Base-by-base conservation (phyloP, 2,888 invertebrate genomes). In the Silvanus unidentatus region DNA sequence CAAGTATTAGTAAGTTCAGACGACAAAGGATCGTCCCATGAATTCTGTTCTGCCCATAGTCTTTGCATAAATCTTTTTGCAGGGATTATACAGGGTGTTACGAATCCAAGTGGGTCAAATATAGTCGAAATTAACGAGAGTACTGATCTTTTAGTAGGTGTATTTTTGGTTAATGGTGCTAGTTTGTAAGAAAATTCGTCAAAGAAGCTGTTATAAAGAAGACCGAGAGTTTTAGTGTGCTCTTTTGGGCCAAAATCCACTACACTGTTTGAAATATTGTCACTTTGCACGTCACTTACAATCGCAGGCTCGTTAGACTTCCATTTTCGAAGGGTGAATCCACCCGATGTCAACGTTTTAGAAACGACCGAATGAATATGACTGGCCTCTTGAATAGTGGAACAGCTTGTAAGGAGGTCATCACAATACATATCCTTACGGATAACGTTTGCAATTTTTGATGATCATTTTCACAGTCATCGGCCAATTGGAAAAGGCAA, bases 31-130 rank as follows among this genome's bases (percentile, higher is more conserved):
- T 41, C 28, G 29, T 51, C 47, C 49, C 49, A 51, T 1, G n/a
- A 11, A 12, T 47, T 8, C 29, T 47, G 43, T 15, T 14, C 6
- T n/a, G 35, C 16, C 53, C 53, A 53, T 30, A 53, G 15, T 32
- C 42, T n/a, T 42, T 53, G 51, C 8, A 53, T 10, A 9, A 53
- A 11, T 2, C 50, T 46, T 43, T 52, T 53, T n/a, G 42, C 47
- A 5, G 8, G 35, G n/a, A 53, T 47, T 13, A 47, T 37, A 3
- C 13, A 12, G 1, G 48, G 45, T 29, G 39, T 27, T 29, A 52
- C 8, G 8, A 52, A 32, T 4, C 52, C 53, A 8, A 48, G 27
- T 3, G 48, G 49, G 37, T 53, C 51, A 22, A 45, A 53, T 8
- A 52, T 45, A 38, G 16, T 3, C 28, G 51, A 8, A 22, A 42